Conservation (phyloP, 2,113 vertebrate species). For the Phalacrocorax brasilianus region DNA sequence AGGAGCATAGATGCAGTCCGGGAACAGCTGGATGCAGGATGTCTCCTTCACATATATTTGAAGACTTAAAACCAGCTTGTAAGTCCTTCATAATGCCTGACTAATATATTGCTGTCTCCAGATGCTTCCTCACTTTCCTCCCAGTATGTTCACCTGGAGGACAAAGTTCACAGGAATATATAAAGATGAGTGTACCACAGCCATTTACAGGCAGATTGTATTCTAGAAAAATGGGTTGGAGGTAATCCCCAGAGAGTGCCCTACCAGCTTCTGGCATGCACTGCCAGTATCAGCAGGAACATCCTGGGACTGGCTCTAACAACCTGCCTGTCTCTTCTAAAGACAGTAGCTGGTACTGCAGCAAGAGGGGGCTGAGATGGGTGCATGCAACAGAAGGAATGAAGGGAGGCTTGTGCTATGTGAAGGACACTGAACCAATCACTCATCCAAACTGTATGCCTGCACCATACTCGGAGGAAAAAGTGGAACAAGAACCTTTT, state of each 20-base stretch:
- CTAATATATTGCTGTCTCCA: too few relatives aligned
- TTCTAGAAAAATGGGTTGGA: background rate
- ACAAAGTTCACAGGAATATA: background rate
- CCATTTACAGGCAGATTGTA: background rate
- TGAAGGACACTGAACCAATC: background rate
- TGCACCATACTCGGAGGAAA: background rate
- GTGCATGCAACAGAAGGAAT: background rate
- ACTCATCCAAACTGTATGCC: background rate
- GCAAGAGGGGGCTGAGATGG: background rate
- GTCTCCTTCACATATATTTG: background rate
- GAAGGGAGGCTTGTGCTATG: background rate
- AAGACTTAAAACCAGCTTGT: background rate
- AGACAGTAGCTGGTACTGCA: accelerated
- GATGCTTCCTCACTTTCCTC: background rate
- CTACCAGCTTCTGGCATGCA: accelerated
- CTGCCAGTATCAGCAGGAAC: background rate
- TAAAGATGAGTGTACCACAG: background rate
- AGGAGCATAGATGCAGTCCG: background rate
- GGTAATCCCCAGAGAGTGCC: background rate
- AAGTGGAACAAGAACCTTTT: background rate
- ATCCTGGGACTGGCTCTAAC: background rate
- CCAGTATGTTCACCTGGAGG: background rate
- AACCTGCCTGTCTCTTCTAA: background rate
- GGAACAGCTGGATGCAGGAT: background rate
- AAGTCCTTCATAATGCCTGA: background rate